Conservation (phyloP, 1,140 invertebrate genomes). For the Hylaeus volcanicus region DNA sequence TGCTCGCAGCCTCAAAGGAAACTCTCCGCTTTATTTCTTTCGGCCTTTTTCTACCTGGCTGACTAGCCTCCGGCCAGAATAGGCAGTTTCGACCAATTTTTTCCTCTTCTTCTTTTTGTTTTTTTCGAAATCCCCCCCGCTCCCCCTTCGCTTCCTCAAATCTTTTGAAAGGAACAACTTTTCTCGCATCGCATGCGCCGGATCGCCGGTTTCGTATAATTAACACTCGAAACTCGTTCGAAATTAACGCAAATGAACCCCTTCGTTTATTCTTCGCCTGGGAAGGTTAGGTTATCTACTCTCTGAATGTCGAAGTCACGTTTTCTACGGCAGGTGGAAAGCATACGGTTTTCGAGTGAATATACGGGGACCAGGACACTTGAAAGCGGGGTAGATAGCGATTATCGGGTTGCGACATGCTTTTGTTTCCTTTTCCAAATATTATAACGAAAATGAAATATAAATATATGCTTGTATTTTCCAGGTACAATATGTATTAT, state of each 20-base stretch:
- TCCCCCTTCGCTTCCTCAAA: slow-evolving; percentile 44
- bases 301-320: not conserved
- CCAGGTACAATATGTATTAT: no score
- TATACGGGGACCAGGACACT: no score
- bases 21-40: slow-evolving; percentile 64
- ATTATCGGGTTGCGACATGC: no score
- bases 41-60: slow-evolving; percentile 24
- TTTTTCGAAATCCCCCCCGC: slow-evolving; percentile 15
- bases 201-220: slow-evolving; percentile 5
- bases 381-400: no score
- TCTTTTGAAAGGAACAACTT: slow-evolving; percentile 48
- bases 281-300: no score
- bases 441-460: no score
- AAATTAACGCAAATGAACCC: not conserved
- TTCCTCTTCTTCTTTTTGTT: no score
- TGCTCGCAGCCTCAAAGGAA: slow-evolving; percentile 68
- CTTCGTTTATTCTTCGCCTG: not conserved
- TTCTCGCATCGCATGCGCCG: not conserved
- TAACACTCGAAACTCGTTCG: slow-evolving; percentile 10
- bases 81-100: slow-evolving; percentile 61
- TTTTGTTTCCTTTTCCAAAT: no score
- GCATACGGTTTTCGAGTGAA: no score
- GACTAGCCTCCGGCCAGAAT: slow-evolving; percentile 24
- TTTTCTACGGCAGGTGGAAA: not conserved
- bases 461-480: no score